Evolutionary conservation across 2,797 vertebrate genomes (phyloP).

Genomic region (Schizothorax lantsangensis): DNA sequence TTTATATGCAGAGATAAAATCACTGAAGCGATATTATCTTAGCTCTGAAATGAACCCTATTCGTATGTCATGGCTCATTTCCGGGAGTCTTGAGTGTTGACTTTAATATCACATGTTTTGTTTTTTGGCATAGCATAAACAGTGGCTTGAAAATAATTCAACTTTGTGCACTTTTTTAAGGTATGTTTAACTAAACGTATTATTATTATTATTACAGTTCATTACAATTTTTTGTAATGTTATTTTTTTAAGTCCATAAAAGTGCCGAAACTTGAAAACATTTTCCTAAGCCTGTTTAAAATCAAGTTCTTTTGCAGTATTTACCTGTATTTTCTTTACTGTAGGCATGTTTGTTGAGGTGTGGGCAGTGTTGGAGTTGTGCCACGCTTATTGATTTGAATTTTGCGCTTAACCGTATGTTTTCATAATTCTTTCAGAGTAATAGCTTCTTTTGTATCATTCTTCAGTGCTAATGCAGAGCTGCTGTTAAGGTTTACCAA

Average conservation of each 20-base stretch:
- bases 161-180: not conserved
- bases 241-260: not conserved
- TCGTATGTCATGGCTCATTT: not conserved
- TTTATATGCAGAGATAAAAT: not conserved
- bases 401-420: not conserved
- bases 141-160: not conserved
- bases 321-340: not conserved
- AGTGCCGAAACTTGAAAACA: not conserved
- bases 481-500: not conserved
- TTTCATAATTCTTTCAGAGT: not conserved
- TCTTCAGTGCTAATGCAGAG: not conserved
- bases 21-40: not conserved
- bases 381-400: not conserved
- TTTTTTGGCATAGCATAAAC: not conserved
- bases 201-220: not conserved
- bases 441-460: not conserved
- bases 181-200: not conserved
- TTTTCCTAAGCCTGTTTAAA: not conserved
- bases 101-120: not conserved
- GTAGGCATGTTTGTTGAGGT: conserved; percentile 8
- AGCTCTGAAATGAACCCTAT: not conserved
- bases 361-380: conserved; percentile 30
- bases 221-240: not conserved
- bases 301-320: not conserved
- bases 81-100: not conserved